Evolutionary conservation across 2,113 vertebrate genomes (phyloP).

Genomic region (Rhinolophus ferrumequinum): DNA sequence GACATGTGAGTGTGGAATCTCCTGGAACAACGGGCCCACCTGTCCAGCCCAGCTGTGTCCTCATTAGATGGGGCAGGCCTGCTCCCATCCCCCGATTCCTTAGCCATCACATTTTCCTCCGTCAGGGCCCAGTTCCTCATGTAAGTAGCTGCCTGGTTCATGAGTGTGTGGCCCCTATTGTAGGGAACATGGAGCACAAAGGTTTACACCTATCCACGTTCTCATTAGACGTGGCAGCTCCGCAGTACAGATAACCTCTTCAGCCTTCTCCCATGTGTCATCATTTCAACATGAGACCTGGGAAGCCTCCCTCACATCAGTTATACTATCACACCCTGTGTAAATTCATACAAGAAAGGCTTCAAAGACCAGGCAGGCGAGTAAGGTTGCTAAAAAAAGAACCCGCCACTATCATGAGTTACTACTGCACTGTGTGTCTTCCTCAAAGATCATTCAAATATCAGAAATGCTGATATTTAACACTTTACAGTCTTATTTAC

Average conservation of each 20-base stretch:
- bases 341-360: neutral
- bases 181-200: neutral
- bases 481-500: neutral
- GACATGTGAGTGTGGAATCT: neutral
- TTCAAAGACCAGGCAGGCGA: neutral
- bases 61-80: rapidly evolving
- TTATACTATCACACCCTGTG: neutral
- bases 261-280: neutral
- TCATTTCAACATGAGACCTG: neutral
- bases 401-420: neutral
- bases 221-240: neutral
- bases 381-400: neutral
- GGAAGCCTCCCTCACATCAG: neutral
- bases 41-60: neutral
- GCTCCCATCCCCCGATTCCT: neutral
- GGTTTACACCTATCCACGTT: neutral
- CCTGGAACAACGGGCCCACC: neutral
- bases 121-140: neutral
- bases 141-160: neutral
- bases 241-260: neutral
- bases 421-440: neutral
- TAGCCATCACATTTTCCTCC: neutral
- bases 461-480: neutral
- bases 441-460: neutral
- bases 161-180: neutral